Evolutionary conservation across 2,797 vertebrate species (phyloP).

Genomic region (Phyllotis vaccarum): DNA sequence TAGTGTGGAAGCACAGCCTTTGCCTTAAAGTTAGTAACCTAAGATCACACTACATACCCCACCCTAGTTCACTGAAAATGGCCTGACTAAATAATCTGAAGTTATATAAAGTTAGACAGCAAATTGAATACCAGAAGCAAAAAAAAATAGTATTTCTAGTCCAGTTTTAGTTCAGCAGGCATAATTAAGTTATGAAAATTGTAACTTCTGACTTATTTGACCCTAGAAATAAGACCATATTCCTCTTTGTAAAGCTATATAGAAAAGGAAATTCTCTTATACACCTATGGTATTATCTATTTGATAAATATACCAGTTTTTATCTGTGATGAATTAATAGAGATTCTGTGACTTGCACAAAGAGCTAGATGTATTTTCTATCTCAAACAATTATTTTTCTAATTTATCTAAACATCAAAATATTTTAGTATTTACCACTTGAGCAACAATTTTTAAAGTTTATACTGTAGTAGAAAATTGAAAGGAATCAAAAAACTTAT

Average conservation of each 20-base stretch:
- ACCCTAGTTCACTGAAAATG: not conserved
- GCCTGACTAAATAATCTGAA: not conserved
- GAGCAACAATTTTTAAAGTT: constrained; percentile 19
- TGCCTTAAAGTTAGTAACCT: not conserved
- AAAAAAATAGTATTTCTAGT: not conserved
- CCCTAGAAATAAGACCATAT: not conserved
- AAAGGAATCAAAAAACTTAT: constrained; percentile 39
- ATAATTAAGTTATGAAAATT: not conserved
- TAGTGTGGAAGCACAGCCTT: not conserved
- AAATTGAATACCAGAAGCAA: not conserved
- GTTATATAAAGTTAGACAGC: not conserved
- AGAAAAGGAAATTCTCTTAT: not conserved
- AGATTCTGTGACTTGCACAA: constrained; percentile 17
- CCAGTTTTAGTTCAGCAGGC: not conserved
- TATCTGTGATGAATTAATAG: constrained; percentile 26
- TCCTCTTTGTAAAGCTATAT: not conserved
- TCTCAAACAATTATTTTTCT: constrained; percentile 10
- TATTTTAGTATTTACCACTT: constrained; percentile 11
- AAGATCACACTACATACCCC: not conserved
- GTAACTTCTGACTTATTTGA: not conserved
- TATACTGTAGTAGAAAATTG: not conserved
- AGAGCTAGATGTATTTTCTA: not conserved
- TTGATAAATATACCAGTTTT: not conserved
- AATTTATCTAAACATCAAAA: constrained; percentile 4
- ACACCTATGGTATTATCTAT: not conserved